phyloP scores from a whole-genome alignment of 1,140 invertebrate genomes.

The Procambarus virginalis region DNA sequence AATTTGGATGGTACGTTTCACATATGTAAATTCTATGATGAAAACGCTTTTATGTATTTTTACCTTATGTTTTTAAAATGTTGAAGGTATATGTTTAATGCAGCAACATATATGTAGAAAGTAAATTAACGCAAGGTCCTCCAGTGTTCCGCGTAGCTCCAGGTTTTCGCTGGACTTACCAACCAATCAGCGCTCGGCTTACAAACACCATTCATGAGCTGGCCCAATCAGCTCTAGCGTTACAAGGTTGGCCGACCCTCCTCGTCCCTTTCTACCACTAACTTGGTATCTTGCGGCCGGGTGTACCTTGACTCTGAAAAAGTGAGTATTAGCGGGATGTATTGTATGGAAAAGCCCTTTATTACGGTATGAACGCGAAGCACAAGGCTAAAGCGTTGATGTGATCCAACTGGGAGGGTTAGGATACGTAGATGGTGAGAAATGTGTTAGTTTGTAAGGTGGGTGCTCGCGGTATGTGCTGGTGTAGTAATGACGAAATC shows the following conservation, averaged over 20 bases:
- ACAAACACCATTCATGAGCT: background rate
- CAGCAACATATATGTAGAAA: background rate
- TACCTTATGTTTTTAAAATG: background rate
- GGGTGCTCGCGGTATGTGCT: background rate
- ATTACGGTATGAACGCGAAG: background rate
- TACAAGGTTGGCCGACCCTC: background rate
- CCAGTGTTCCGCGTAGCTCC: slow-evolving; percentile 14
- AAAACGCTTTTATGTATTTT: background rate
- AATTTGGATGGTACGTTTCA: too few species aligned
- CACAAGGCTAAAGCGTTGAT: background rate
- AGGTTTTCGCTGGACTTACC: background rate
- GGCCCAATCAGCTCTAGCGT: slow-evolving; percentile 7
- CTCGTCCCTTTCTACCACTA: background rate
- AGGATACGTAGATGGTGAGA: background rate
- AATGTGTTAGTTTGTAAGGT: background rate
- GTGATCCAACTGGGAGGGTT: background rate
- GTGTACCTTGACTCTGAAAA: background rate
- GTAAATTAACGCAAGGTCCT: slow-evolving; percentile 14
- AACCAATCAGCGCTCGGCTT: slow-evolving; percentile 8
- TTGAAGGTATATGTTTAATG: background rate
- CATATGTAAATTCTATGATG: background rate
- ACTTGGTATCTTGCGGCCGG: background rate
- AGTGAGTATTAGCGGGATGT: slow-evolving; percentile 1
- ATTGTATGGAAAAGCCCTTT: background rate
- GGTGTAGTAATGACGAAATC: slow-evolving; percentile 20